Evolutionary conservation across 2,797 vertebrate genomes (phyloP).

Genomic region (Crax fasciolata): DNA sequence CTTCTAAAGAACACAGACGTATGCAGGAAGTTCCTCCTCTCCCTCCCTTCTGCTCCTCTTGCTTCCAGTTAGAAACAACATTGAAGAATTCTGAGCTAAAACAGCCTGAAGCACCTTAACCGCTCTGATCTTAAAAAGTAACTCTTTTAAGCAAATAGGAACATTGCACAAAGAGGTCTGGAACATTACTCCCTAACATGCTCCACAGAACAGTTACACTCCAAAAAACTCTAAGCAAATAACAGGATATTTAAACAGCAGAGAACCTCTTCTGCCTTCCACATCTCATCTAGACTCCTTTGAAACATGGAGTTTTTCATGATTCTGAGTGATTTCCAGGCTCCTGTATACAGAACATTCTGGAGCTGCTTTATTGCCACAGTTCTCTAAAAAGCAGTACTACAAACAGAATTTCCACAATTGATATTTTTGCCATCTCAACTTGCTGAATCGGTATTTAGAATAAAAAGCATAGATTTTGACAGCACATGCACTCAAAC

Average conservation of each 20-base stretch:
- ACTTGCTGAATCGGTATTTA: not conserved
- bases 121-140: not conserved
- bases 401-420: not conserved
- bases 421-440: not conserved
- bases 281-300: not conserved
- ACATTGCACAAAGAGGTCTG: not conserved
- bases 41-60: not conserved
- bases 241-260: not conserved
- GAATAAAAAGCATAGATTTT: not conserved
- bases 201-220: not conserved
- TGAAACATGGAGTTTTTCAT: not conserved
- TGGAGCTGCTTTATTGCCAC: not conserved
- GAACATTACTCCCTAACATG: not conserved
- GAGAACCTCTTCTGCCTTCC: not conserved
- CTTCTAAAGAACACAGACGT: not conserved
- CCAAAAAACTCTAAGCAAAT: not conserved
- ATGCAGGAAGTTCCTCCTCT: not conserved
- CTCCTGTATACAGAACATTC: not conserved
- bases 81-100: not conserved
- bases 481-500: not conserved
- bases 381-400: not conserved
- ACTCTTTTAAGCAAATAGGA: slow-evolving; percentile 9
- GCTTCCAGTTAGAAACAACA: not conserved
- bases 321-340: not conserved
- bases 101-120: not conserved